Evolutionary conservation across 1,140 invertebrate genomes (phyloP), one percentile per base, ranked within the genome.

Genomic region (Drosophila subobscura): DNA sequence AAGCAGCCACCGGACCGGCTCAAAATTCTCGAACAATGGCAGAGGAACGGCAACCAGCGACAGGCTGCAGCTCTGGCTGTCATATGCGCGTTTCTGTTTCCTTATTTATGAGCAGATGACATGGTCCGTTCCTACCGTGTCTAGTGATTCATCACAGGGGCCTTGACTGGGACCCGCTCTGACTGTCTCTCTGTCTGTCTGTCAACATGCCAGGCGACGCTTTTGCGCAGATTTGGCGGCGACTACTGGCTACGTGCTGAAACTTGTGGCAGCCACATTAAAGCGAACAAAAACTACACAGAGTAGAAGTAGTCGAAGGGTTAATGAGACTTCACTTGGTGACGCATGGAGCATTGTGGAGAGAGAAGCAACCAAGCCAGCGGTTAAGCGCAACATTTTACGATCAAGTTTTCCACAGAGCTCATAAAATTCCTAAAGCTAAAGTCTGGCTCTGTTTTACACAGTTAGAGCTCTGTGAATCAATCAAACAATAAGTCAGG

Each of bases 311-410:
- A 47, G 52, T 14, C 57, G 70, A 57, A 57, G 50, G 75, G 74
- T 88, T 86, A 88, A 86, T 86, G 83, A 86, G 83, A 78, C 83
- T 78, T 78, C 16, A 66, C 68, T 55, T 55, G 56, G 67, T 77
- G 65, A 79, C 79, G 33, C 33, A 79, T 85, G 61, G 60, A 54
- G 65, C 81, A 60, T 85, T 77, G 73, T 76, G 73, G 67, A 41
- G 10, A 53, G 46, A 23, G 16, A 51, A 52, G 20, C 6, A 20
- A 20, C 20, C 47, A 53, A 42, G 23, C 71, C 55, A 47, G 75
- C 58, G 66, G 68, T 61, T 57, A 33, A 27, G 25, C 25, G 25
- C 25, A 6, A 27, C 45, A 58, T 81, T 85, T 85, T 88, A 85
- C 70, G 81, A 81, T 80, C 72, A 54, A 63, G 60, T 67, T 79